A percentile compares a stretch with the other conserved stretches of the same genome.
Conservation (phyloP, 2,888 invertebrate species). For the Heteromurus nitidus region DNA sequence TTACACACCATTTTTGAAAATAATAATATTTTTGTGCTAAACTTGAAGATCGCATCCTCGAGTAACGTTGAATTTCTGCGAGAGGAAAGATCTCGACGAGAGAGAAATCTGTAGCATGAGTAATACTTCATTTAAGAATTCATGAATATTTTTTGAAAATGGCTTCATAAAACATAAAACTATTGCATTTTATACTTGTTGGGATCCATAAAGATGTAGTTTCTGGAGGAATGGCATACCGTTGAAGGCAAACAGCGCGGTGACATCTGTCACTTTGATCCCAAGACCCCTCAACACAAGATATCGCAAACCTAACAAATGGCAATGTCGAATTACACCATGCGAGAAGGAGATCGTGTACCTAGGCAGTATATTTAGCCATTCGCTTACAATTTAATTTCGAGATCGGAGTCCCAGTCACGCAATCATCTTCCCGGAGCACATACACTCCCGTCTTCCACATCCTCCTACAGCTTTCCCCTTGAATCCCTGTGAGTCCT, state of each 20-base stretch:
- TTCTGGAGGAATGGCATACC: slow-evolving; percentile 68
- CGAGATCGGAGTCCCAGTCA: slow-evolving; percentile 20
- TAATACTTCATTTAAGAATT: too few relatives aligned
- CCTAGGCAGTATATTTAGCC: background rate
- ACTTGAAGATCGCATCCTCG: slow-evolving; percentile 65
- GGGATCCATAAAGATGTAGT: slow-evolving; percentile 70
- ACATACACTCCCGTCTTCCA: slow-evolving; percentile 12
- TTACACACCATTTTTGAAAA: too few relatives aligned
- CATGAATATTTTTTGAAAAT: too few relatives aligned
- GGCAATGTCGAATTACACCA: background rate
- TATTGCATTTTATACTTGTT: too few relatives aligned
- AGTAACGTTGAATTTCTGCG: slow-evolving; percentile 57
- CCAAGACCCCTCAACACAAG: slow-evolving; percentile 70
- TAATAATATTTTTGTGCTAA: too few relatives aligned
- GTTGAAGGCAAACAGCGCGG: slow-evolving; percentile 66
- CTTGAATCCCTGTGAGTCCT: slow-evolving; percentile 70
- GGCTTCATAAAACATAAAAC: too few relatives aligned
- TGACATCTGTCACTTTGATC: slow-evolving; percentile 71
- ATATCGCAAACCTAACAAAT: slow-evolving; percentile 55
- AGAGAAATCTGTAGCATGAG: slow-evolving; percentile 59
- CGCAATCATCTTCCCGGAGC: slow-evolving; percentile 34
- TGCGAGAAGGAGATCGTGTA: too few relatives aligned
- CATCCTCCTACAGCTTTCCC: slow-evolving; percentile 62
- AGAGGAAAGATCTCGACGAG: slow-evolving; percentile 27
- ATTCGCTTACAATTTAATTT: slow-evolving; percentile 14